These are phyloP conservation scores for Thysanoteuthis rhombus DNA, from an alignment of 2,888 invertebrate genomes.

Conservation along the genomic window DNA sequence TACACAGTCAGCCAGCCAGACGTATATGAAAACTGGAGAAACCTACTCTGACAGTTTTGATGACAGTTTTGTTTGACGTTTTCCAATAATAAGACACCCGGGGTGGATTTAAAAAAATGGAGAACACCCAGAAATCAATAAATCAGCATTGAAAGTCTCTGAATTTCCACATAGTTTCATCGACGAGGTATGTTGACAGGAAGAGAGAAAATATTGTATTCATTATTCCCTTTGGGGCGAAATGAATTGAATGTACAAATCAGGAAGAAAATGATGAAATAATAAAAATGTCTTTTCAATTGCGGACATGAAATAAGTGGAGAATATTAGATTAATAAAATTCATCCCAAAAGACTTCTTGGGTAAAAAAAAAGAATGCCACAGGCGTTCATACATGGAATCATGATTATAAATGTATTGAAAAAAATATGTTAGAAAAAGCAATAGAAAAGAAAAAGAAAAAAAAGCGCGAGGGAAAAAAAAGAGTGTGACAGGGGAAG, in stretches of 20 bases:
- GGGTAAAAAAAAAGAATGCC: background rate
- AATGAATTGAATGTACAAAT: background rate
- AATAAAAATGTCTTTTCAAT: background rate
- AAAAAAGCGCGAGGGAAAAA: background rate
- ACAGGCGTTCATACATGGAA: background rate
- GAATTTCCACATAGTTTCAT: background rate
- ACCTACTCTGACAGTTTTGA: too few relatives aligned
- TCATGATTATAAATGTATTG: background rate
- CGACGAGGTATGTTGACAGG: background rate
- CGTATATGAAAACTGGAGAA: too few relatives aligned
- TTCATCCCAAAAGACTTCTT: background rate
- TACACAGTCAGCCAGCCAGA: too few relatives aligned
- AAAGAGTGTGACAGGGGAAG: too few relatives aligned
- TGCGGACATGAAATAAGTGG: background rate
- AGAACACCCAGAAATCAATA: too few relatives aligned
- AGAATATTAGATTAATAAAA: slow-evolving; percentile 12
- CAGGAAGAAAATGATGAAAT: background rate
- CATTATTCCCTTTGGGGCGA: background rate
- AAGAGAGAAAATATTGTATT: background rate
- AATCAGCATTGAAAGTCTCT: background rate
- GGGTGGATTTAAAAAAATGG: background rate
- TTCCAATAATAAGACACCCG: too few relatives aligned
- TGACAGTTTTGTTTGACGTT: too few relatives aligned
- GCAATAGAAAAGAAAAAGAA: background rate
- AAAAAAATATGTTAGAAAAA: background rate